Evolutionary conservation across 2,888 invertebrate species (phyloP).

Genomic region (Salticus scenicus): DNA sequence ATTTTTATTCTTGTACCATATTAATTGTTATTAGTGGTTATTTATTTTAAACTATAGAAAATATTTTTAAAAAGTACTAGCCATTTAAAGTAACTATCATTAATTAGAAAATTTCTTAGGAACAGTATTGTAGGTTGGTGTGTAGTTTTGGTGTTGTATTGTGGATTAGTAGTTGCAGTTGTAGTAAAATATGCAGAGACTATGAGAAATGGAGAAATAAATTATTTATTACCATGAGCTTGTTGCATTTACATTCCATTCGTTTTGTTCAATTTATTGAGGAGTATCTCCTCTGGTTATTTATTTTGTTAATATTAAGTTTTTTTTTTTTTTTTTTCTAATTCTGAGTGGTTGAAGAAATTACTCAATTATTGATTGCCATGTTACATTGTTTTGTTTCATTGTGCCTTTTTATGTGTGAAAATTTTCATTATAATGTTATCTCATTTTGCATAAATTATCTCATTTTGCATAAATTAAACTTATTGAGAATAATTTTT

Average conservation of each 20-base stretch:
- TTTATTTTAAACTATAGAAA: neutral
- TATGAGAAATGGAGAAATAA: neutral
- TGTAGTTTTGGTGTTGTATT: neutral
- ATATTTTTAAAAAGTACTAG: neutral
- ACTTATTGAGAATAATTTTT: no score
- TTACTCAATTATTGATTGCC: no score
- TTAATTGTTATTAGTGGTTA: neutral
- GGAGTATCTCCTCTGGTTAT: neutral
- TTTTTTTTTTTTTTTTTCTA: neutral
- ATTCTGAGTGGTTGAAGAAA: no score
- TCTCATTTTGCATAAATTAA: no score
- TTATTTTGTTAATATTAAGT: neutral
- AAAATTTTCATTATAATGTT: no score
- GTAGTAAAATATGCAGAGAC: neutral
- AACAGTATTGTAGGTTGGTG: neutral
- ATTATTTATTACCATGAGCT: neutral
- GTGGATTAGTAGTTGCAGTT: neutral
- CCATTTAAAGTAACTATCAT: neutral
- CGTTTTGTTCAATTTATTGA: neutral
- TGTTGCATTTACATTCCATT: constrained; percentile 2
- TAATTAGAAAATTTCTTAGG: neutral
- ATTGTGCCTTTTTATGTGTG: no score
- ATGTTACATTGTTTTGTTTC: no score
- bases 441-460: no score
- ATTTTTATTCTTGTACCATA: constrained; percentile 10